These are phyloP conservation scores for Muricea muricata DNA, from an alignment of 92 coral and sea anemone species.

Conservation along the genomic window DNA sequence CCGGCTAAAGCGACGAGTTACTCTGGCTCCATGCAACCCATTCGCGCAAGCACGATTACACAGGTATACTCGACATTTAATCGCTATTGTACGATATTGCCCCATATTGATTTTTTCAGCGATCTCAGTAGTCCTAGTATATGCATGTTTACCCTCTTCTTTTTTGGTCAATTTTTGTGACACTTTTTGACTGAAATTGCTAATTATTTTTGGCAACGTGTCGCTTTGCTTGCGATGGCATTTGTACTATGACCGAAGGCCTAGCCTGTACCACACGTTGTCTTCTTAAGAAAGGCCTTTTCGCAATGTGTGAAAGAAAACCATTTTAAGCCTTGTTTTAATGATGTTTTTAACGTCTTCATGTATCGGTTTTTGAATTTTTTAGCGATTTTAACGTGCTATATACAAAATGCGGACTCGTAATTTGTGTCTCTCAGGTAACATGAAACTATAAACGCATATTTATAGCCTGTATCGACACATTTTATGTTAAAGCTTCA, in stretches of 20 bases:
- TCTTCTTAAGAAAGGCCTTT: not conserved
- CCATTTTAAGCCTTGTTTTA: not conserved
- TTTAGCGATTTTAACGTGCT: not conserved
- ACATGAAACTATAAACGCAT: not conserved
- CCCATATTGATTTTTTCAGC: too few species aligned
- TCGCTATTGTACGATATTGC: not conserved
- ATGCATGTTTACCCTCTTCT: not conserved
- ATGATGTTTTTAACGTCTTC: not conserved
- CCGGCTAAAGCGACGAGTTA: constrained; percentile 65
- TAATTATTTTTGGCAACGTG: constrained; percentile 17
- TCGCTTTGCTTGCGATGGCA: not conserved
- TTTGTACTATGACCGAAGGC: not conserved
- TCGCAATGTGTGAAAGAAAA: not conserved
- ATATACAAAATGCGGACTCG: not conserved
- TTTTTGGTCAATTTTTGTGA: not conserved
- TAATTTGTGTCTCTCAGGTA: not conserved
- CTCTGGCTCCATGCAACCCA: constrained; percentile 69
- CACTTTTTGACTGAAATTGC: not conserved
- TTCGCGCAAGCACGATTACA: constrained; percentile 85
- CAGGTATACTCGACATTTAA: constrained; percentile 66
- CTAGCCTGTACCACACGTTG: not conserved
- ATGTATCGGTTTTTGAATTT: not conserved
- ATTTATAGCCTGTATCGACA: not conserved
- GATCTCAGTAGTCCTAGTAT: not conserved
- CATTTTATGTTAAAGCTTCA: not conserved